Base-by-base conservation (phyloP, 2,113 vertebrate species). In the Gasterosteus aculeatus region DNA sequence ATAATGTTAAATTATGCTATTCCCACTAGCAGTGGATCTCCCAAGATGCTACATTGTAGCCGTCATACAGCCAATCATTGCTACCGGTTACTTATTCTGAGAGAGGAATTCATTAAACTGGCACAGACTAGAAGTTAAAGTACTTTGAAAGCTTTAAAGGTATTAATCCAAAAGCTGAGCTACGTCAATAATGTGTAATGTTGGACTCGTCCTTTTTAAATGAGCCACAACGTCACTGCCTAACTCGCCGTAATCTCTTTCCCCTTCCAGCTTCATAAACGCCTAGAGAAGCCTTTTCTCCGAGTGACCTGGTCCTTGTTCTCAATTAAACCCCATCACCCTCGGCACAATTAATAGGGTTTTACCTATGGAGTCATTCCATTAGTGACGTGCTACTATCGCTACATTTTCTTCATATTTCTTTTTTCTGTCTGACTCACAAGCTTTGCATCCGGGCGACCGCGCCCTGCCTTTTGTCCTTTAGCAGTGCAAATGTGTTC, bases 261-360 rank as follows among this genome's bases (percentile, higher is more conserved):
- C 14, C 18, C 44, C 58, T 18, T 63, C 33, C 22, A 58, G 66
- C 71, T 80, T 69, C 65, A 77, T 47, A 38, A 59, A 75, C 56
- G 59, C 65, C 38, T 51, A 56, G 38, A 74, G 39, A 47, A 57
- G 56, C 67, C 22, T 68, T 57, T 26, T 73, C 47, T 80, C 68
- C 29, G 59, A 38, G 72, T 72, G 67, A 47, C 64, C 73, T 35
- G 61, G 42, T 53, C 47, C 73, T 69, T 77, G 51, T 80, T 84
- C 77, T 77, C 78, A 77, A 77, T 80, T 84, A 84, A 80, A 84
- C 73, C 59, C 54, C 51, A 65, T 59, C 10, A n/a, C 57, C 61
- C 53, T 58, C 64, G 9, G 58, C 64, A 73, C 69, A 69, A 60
- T 68, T 69, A 81, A 80, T 84, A 57, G 46, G 62, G n/a, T 77